These are phyloP conservation scores for Serilophus lunatus DNA, from an alignment of 2,113 vertebrate species.

Conservation along the genomic window DNA sequence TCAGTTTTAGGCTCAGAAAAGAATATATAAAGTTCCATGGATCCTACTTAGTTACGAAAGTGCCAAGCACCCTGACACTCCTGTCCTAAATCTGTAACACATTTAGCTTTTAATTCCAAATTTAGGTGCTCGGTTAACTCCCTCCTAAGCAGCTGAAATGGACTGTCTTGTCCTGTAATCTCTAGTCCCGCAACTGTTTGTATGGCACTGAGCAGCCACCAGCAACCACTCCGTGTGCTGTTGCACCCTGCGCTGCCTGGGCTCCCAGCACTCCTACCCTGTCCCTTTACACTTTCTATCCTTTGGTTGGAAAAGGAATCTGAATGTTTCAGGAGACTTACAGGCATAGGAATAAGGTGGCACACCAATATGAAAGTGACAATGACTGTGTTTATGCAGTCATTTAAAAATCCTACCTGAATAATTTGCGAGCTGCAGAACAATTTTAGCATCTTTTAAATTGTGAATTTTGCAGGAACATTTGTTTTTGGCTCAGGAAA, in stretches of 20 bases:
- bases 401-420: neutral
- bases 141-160: neutral
- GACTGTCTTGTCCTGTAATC: neutral
- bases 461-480: slow-evolving; percentile 38
- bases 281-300: neutral
- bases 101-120: neutral
- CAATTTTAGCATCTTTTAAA: slow-evolving; percentile 43
- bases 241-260: neutral
- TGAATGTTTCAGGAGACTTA: neutral
- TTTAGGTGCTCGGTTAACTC: neutral
- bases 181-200: neutral
- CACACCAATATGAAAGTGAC: neutral
- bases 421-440: slow-evolving; percentile 19
- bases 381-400: slow-evolving; percentile 3
- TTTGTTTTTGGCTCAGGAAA: slow-evolving; percentile 31
- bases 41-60: neutral
- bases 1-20: neutral
- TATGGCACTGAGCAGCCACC: neutral
- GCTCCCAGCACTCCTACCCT: neutral
- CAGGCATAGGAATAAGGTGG: neutral
- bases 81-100: neutral
- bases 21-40: neutral
- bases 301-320: neutral
- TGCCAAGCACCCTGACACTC: neutral
- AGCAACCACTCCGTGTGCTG: neutral